These are phyloP conservation scores for Macrotrachela quadricornifera DNA, from an alignment of 1,140 invertebrate genomes.

Conservation along the genomic window DNA sequence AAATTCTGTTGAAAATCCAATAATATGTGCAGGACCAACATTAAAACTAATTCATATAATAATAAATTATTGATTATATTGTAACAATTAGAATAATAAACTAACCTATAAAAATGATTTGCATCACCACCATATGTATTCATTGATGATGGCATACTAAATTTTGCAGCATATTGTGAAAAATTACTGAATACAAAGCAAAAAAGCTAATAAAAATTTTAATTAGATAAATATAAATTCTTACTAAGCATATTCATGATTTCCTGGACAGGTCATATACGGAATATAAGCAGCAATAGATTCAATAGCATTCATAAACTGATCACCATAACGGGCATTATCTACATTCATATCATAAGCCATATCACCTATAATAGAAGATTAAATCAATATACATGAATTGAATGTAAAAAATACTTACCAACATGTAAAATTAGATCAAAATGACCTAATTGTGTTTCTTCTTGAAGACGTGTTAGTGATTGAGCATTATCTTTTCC, in stretches of 20 bases:
- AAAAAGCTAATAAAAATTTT: not conserved
- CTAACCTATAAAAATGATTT: not conserved
- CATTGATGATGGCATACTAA: slow-evolving; percentile 29
- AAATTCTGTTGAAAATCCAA: slow-evolving; percentile 67
- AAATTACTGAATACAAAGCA: slow-evolving; percentile 11
- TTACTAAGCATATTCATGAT: slow-evolving; percentile 27
- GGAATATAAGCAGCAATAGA: slow-evolving; percentile 25
- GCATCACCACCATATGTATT: slow-evolving; percentile 20
- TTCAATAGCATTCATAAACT: slow-evolving; percentile 26
- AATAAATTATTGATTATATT: slow-evolving; percentile 20
- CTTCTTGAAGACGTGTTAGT: slow-evolving; percentile 53
- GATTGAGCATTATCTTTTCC: slow-evolving; percentile 64
- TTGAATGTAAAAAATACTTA: no score
- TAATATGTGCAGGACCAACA: slow-evolving; percentile 21
- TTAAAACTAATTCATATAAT: slow-evolving; percentile 15
- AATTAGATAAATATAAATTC: slow-evolving; percentile 5
- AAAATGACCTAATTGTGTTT: slow-evolving; percentile 52
- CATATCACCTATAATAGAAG: slow-evolving; percentile 37
- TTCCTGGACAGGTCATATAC: slow-evolving; percentile 30
- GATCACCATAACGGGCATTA: slow-evolving; percentile 20
- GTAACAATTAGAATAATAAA: no score
- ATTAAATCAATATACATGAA: no score
- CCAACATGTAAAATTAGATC: slow-evolving; percentile 70
- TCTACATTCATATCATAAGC: slow-evolving; percentile 65
- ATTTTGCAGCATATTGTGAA: slow-evolving; percentile 9